Evolutionary conservation across 2,797 vertebrate species (phyloP), one percentile per base, ranked within the genome.

Genomic region (Xiphorhynchus erythropygius): DNA sequence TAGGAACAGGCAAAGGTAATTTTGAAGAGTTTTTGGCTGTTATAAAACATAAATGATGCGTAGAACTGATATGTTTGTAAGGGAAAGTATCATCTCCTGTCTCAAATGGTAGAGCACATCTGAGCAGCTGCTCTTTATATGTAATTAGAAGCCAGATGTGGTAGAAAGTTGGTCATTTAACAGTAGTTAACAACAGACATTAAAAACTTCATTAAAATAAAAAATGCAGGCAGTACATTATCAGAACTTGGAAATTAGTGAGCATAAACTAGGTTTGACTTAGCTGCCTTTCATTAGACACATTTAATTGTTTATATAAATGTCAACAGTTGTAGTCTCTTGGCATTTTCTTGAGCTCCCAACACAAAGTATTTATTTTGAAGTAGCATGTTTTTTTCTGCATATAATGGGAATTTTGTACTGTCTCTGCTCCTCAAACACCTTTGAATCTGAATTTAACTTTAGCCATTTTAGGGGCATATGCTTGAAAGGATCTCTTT

Each of bases 71-170:
- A 2, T 24, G 28, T 64, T 80, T 77, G 9, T 63, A 44, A 49
- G 39, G 4, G 13, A 39, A 81, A 69, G 69, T 41, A 56, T 4
- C 22, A 17, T 59, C 33, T 71, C 28, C 50, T 65, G 3, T 49
- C 67, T 90, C 39, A 79, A 94, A 80, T 78, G 30, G 57, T n/a
- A 52, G n/a, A 79, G 15, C 24, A 32, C 15, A 56, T 89, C 5
- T 67, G 27, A 73, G 69, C 79, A 94, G 44, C 65, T 96, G 87
- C 55, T 89, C 23, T 73, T 91, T 46, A 10, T 59, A 27, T 39
- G 49, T n/a, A 86, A 84, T 94, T 84, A 81, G 69, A 84, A 92
- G 65, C 50, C 74, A 94, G 89, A 91, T 92, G 80, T 83, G 68
- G 28, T 78, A 39, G 74, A 81, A 91, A 84, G 52, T 21, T 91